These are phyloP conservation scores for Alcis repandata DNA, from an alignment of 2,888 invertebrate genomes.

Conservation along the genomic window DNA sequence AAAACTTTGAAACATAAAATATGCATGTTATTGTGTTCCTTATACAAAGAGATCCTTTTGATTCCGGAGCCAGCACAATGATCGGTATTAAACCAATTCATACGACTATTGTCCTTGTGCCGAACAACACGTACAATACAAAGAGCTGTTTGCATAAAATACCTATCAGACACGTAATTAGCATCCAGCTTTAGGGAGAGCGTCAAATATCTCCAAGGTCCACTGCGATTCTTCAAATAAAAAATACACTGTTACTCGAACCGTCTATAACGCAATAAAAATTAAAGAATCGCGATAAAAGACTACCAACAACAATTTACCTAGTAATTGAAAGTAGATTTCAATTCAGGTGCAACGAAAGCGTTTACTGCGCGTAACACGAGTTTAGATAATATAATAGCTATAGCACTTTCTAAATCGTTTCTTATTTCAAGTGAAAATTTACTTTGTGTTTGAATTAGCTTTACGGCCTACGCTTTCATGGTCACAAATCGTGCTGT, in stretches of 20 bases:
- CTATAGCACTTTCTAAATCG: constrained; percentile 72
- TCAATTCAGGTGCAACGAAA: constrained; percentile 72
- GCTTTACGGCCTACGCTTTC: constrained; percentile 52
- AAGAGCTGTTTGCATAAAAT: constrained; percentile 77
- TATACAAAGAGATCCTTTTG: constrained; percentile 76
- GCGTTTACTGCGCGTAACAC: constrained; percentile 71
- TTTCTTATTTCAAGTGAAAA: constrained; percentile 65
- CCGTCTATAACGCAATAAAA: constrained; percentile 19
- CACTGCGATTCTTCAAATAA: constrained; percentile 24
- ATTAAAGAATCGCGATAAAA: constrained; percentile 39
- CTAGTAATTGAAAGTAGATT: constrained; percentile 70
- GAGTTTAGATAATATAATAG: constrained; percentile 69
- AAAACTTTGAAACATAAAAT: too few relatives aligned
- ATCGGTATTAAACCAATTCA: constrained; percentile 75
- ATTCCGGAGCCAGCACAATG: constrained; percentile 72
- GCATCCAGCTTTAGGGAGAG: constrained; percentile 48
- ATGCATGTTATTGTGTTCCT: constrained; percentile 74
- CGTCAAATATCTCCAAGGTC: constrained; percentile 35
- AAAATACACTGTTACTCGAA: constrained; percentile 1
- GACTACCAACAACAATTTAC: constrained; percentile 56
- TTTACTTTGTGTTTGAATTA: constrained; percentile 57
- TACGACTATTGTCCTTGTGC: constrained; percentile 73
- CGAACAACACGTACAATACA: constrained; percentile 61
- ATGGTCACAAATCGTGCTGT: constrained; percentile 50
- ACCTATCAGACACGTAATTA: constrained; percentile 67